Evolutionary conservation across 1,140 invertebrate genomes (phyloP).

Genomic region (Caenorhabditis remanei): DNA sequence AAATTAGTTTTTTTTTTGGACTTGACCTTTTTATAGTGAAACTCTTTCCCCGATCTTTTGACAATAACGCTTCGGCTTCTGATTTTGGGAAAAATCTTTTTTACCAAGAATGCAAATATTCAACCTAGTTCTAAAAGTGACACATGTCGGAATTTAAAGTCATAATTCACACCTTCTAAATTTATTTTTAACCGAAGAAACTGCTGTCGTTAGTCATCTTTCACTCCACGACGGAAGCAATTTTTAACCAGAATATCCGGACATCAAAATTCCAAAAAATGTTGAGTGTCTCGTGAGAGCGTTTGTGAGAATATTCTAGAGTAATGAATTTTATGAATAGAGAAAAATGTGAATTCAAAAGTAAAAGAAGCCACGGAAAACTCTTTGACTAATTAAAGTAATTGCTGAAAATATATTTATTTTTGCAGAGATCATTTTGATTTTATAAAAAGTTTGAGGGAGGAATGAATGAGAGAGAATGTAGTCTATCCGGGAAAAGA

Average conservation of each 20-base stretch:
- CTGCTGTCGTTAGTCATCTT: no score
- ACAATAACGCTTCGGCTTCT: no score
- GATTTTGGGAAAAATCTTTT: no score
- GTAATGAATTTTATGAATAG: background rate
- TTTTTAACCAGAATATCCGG: background rate
- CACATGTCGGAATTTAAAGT: no score
- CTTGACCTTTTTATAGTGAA: no score
- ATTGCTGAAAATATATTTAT: constrained; percentile 1
- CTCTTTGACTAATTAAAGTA: constrained; percentile 5
- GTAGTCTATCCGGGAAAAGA: no score
- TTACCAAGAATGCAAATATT: no score
- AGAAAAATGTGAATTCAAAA: background rate
- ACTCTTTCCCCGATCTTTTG: no score
- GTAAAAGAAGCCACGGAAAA: background rate
- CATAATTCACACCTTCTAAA: no score
- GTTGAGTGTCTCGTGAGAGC: background rate
- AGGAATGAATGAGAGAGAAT: background rate
- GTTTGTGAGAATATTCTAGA: background rate
- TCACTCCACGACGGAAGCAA: background rate
- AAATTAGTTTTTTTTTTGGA: no score
- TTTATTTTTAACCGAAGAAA: no score
- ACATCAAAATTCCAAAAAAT: background rate
- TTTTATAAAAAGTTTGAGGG: background rate
- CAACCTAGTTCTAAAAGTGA: no score
- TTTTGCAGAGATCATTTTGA: background rate